Evolutionary conservation across 2,888 invertebrate genomes (phyloP), one percentile per base, ranked within the genome.

Genomic region (Celastrina argiolus): DNA sequence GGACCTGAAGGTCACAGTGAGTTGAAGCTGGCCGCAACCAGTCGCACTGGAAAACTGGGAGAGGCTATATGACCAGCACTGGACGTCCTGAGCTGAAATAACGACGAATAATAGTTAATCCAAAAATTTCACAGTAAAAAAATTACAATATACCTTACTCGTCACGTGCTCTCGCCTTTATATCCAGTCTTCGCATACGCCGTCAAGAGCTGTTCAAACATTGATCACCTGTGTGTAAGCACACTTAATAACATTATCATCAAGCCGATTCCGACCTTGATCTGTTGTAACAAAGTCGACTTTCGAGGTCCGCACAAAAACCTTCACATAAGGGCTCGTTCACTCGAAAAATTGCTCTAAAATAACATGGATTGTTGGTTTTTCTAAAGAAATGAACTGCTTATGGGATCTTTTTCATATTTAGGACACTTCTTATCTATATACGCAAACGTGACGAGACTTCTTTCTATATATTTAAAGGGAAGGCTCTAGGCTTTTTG

Each of bases 171-270:
- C 31, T 22, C 14, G 42, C 63, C 56, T 58, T 68, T 63, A 68
- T 31, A 6, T 56, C 39, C 65, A 61, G 18, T 64, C 64, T 67
- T 63, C 65, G 65, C 63, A 67, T 39, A 65, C 56, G 42, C 59
- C 59, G 42, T 67, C 58, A 58, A 68, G 68, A 66, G 68, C 64
- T 68, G 12, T 41, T 68, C 64, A 68, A 68, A 66, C 68, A 68
- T 68, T 64, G 68, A 68, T 68, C 66, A 68, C 68, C 68, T 68
- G 63, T 56, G 56, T 41, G 18, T 34, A 39, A 42, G 63, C 26
- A 56, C 67, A 41, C 18, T 65, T 63, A 56, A 65, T 28, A n/a
- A 56, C 56, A 10, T 12, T 42, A 56, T 12, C 18, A 58, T 59
- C 22, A 16, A 56, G 18, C 63, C 12, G 26, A 68, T 42, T 18